These are phyloP conservation scores for Eriosoma lanigerum DNA, from an alignment of 1,140 invertebrate species.

Conservation along the genomic window DNA sequence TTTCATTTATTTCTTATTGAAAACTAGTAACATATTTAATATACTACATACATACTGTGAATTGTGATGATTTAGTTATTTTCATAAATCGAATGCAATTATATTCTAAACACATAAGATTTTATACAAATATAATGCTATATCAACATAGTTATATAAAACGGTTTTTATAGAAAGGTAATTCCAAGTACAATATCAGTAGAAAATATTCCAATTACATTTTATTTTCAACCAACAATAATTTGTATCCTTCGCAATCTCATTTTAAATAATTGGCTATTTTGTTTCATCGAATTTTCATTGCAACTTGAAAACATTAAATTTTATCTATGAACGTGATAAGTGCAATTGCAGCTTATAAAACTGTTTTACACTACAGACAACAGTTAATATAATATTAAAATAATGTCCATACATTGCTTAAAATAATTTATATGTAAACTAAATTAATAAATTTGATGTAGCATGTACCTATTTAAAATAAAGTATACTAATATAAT, in stretches of 20 bases:
- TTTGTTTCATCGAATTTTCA: background rate
- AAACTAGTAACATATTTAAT: no score
- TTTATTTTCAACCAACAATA: background rate
- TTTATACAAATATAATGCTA: no score
- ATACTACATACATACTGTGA: no score
- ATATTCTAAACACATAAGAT: background rate
- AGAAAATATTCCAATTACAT: background rate
- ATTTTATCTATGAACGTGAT: slow-evolving; percentile 6
- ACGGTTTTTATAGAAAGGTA: background rate
- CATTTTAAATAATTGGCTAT: background rate
- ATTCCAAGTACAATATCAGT: background rate
- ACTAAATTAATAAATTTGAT: no score
- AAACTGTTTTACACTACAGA: background rate
- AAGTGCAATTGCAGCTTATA: background rate
- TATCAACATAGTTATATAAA: background rate
- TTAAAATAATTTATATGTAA: background rate
- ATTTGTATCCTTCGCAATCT: background rate
- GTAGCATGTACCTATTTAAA: no score
- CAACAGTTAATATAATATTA: background rate
- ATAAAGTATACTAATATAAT: no score
- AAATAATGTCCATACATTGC: background rate
- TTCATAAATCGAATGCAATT: background rate
- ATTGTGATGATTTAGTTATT: no score
- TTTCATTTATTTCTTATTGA: no score
- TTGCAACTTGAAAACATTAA: background rate